Base-by-base conservation (phyloP, 1,140 invertebrate species). In the Microvelia longipes region DNA sequence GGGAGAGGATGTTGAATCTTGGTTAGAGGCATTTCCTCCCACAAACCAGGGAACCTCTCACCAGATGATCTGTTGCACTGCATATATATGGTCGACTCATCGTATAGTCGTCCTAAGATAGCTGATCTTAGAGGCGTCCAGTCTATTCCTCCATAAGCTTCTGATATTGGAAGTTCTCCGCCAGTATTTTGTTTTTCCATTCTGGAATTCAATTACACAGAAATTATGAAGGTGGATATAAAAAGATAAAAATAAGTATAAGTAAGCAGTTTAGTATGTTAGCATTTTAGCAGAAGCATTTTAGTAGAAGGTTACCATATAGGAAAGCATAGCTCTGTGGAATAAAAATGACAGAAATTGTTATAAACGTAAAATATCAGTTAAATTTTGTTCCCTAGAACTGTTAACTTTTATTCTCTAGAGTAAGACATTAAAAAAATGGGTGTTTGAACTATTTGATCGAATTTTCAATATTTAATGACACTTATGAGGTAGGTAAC, bases 1-100 rank as follows among this genome's bases (percentile, higher is more conserved):
- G 62, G 11, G 15, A 64, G 25, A 5, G 62, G 62, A 15, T 64
- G 62, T 5, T 24, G 15, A 5, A 64, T 64, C 15, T 26, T 15
- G 24, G 15, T 64, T 2, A 5, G 11, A 5, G 15, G 15, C 62
- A 64, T 64, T 24, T 15, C 2, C 5, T 15, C 62, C 62, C 62
- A 64, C 2, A 24, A 5, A 2, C 62, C 62, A 5, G 62, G 62
- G 25, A 64, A 67, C 75, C 93, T 82, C 67, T 84, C 83, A 15
- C 94, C 94, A 75, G 90, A 87, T 1, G 92, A 96, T 76, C 87
- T 86, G 80, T 98, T 98, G 78, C 96, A 98, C 77, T 97, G 94
- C 92, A 97, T 95, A 66, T 93, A 93, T 65, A 98, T 84, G 26
- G 93, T 90, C 1, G 93, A 87, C 73, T 88, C 86, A n/a, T 85